Percentiles rank a stretch among this genome's conserved stretches.
phyloP scores from a whole-genome alignment of 2,113 vertebrate species.

The Oryzias javanicus region DNA sequence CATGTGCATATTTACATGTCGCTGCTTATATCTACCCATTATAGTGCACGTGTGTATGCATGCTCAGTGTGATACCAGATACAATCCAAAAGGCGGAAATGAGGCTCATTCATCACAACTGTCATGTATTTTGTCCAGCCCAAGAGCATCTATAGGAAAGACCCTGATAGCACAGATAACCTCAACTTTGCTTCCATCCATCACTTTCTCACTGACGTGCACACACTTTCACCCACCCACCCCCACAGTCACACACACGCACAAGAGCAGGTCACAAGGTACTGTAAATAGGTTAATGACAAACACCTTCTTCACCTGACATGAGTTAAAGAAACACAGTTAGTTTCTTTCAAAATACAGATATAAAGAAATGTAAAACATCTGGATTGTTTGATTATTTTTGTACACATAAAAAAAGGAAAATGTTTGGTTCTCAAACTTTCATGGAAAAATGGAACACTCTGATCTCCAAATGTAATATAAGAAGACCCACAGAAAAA shows the following conservation, averaged over 20 bases:
- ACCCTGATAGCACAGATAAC: slow-evolving; percentile 53
- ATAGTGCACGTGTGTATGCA: slow-evolving; percentile 5
- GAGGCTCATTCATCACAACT: slow-evolving; percentile 57
- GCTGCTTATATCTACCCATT: background rate
- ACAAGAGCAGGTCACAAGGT: background rate
- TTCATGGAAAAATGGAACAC: background rate
- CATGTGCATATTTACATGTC: too few species aligned
- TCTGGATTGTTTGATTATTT: too few species aligned
- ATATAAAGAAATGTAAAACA: too few species aligned
- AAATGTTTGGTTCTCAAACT: background rate
- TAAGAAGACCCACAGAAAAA: background rate
- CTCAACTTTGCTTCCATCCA: slow-evolving; percentile 43
- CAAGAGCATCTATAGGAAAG: slow-evolving; percentile 50
- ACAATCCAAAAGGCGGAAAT: slow-evolving; percentile 42
- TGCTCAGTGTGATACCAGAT: slow-evolving; percentile 26
- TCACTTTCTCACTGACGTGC: slow-evolving; percentile 18
- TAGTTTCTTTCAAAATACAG: background rate
- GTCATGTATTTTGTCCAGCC: slow-evolving; percentile 51
- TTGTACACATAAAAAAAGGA: too few species aligned
- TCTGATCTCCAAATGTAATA: background rate
- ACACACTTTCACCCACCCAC: background rate
- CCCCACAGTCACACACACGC: background rate
- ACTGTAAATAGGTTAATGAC: too few species aligned
- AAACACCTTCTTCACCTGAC: too few species aligned
- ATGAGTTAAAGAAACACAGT: background rate